A percentile compares a stretch with the other conserved stretches of the same genome.
Conservation (phyloP, 2,797 vertebrate genomes). For the Podargus strigoides region DNA sequence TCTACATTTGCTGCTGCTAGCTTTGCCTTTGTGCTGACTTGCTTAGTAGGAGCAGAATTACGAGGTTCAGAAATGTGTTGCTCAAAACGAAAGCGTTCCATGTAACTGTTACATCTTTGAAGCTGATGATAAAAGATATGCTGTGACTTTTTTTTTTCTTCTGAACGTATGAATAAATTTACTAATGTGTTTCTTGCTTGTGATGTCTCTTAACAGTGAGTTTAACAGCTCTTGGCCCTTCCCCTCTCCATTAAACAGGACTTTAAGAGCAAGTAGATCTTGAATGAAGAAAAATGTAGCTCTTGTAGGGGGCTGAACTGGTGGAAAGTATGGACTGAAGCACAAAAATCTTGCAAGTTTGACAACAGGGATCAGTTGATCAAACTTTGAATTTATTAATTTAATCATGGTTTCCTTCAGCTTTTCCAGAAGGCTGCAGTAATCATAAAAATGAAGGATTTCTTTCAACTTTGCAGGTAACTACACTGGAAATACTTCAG, state of each 20-base stretch:
- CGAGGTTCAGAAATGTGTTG: background rate
- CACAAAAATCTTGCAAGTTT: background rate
- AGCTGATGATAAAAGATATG: background rate
- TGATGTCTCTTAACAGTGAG: background rate
- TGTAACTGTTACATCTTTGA: background rate
- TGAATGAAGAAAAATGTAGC: background rate
- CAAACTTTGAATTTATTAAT: background rate
- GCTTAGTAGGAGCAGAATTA: background rate
- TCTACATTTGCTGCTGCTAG: background rate
- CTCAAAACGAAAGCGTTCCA: background rate
- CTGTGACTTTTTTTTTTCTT: background rate
- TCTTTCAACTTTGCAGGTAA: background rate
- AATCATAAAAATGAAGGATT: background rate
- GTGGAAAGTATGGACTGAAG: background rate
- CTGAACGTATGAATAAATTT: background rate
- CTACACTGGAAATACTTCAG: background rate
- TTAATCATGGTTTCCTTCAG: background rate
- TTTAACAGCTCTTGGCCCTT: background rate
- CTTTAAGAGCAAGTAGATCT: background rate
- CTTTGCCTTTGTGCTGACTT: constrained; percentile 10
- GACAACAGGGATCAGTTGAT: background rate
- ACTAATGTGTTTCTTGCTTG: background rate
- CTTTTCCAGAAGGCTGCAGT: background rate
- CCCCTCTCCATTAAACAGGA: background rate
- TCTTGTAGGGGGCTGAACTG: background rate